phyloP scores from a whole-genome alignment of 2,797 vertebrate genomes.

The Lithobates pipiens region DNA sequence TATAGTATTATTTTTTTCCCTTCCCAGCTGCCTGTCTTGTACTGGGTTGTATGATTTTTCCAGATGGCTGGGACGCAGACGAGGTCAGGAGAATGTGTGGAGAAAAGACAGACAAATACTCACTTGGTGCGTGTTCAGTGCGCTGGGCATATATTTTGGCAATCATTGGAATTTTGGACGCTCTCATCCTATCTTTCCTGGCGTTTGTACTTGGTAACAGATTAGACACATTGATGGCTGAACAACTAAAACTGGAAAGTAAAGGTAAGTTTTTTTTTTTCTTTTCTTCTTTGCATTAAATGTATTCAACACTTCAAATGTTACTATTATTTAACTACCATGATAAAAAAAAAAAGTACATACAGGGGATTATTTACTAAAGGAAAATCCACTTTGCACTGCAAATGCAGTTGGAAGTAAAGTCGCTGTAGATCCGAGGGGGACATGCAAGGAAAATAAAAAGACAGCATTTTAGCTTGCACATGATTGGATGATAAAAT shows the following conservation, averaged over 20 bases:
- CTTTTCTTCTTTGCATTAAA: not conserved
- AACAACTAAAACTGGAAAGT: conserved; percentile 96
- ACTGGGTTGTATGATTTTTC: conserved; percentile 98
- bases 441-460: too few relatives aligned
- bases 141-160: conserved; percentile 99
- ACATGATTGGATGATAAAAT: too few relatives aligned
- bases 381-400: too few relatives aligned
- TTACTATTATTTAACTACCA: not conserved
- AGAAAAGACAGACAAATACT: conserved; percentile 97
- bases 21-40: conserved; percentile 91
- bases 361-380: too few relatives aligned
- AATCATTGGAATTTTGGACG: conserved; percentile 98
- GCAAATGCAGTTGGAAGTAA: too few relatives aligned
- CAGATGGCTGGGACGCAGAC: conserved; percentile 97
- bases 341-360: not conserved
- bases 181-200: conserved; percentile 96
- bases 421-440: too few relatives aligned
- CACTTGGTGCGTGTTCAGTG: conserved; percentile 94
- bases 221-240: conserved; percentile 95
- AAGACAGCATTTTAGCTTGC: too few relatives aligned
- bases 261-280: conserved; percentile 78
- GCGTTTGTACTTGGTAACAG: conserved; percentile 98
- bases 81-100: conserved; percentile 98
- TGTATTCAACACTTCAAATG: not conserved
- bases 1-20: conserved; percentile 6